Evolutionary conservation across 2,888 invertebrate genomes (phyloP), one percentile per base, ranked within the genome.

Genomic region (Uloborus plumipes): DNA sequence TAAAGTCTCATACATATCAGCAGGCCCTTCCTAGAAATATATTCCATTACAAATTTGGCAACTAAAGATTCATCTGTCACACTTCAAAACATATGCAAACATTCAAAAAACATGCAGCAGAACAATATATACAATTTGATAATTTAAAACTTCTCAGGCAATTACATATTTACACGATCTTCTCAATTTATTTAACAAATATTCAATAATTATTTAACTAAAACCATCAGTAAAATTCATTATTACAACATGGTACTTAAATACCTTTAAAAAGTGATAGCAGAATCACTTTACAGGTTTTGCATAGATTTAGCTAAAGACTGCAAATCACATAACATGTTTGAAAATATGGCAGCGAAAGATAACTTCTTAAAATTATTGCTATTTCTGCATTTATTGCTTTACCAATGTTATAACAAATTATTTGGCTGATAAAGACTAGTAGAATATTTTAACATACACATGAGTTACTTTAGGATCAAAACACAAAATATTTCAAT

Each of bases 31-130:
- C 78, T 84, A 78, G 83, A 84, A 84, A 84, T 78, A 84, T 84
- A 84, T 70, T 78, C 67, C 61, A 78, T 78, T 83, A 73, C 61
- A 74, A 75, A 84, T 84, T 84, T 84, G 83, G 83, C 83, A 84
- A 84, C 72, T 77, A 74, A 84, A 59, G 62, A 74, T 73, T 77
- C 67, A 53, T 70, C 70, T 76, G 61, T 71, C 82, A 72, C 72
- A 51, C 74, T 61, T 72, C 51, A 69, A 69, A 72, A 66, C 58
- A 59, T 82, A 72, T 82, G 82, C 61, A 82, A 82, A 82, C 80
- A 74, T 70, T 64, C 80, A 69, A 81, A 80, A 62, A 80, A 64
- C 61, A 69, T 69, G 53, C 69, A 69, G 53, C 69, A 69, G 69
- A 74, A 79, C 51, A 51, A 18, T 80, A 80, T 80, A 51, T 81